Evolutionary conservation across 2,797 vertebrate genomes (phyloP), one percentile per base, ranked within the genome.

Genomic region (Coreius guichenoti): DNA sequence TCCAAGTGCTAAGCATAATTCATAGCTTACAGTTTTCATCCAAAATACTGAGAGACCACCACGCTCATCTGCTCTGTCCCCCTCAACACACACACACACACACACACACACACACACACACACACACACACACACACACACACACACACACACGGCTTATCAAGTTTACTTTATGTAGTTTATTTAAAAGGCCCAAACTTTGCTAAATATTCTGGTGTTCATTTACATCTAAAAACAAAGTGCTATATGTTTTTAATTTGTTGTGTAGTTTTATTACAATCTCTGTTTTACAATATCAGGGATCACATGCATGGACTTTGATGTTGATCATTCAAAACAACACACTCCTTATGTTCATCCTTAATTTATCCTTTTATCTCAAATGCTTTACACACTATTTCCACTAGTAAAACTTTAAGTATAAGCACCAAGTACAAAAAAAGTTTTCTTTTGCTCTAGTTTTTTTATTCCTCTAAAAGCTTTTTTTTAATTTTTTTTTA

Each of bases 51-150:
- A n/a, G 16, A 73, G 33, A 84, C 77, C 65, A 29, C 69, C 76
- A 23, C 68, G 9, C 43, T 78, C 56, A 83, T 81, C 49, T 65
- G 73, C 58, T 82, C 36, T 65, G 74, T 74, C 77, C 49, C 77
- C 39, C 39, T 43, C 39, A 43, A 43, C 68, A 36, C 45, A 47
- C 45, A 47, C 45, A 47, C 45, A 47, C 45, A 47, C 45, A 47
- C 45, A 47, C 45, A 47, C 45, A 51, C 45, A 51, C 72, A 49
- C 70, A 73, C 70, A 47, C 67, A 31, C 16, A 65, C 65, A 67
- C 65, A 58, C 79, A 72, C 65, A 61, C 63, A 56, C 75, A 19
- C 49, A 19, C 49, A 19, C 49, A 23, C 51, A 56, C 54, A 56
- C 54, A 58, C 54, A 58, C 81, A 74, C 45, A 79, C 67, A 49